Conservation (phyloP, 1,140 invertebrate genomes). For the Pseudomyrmex pallidus region DNA sequence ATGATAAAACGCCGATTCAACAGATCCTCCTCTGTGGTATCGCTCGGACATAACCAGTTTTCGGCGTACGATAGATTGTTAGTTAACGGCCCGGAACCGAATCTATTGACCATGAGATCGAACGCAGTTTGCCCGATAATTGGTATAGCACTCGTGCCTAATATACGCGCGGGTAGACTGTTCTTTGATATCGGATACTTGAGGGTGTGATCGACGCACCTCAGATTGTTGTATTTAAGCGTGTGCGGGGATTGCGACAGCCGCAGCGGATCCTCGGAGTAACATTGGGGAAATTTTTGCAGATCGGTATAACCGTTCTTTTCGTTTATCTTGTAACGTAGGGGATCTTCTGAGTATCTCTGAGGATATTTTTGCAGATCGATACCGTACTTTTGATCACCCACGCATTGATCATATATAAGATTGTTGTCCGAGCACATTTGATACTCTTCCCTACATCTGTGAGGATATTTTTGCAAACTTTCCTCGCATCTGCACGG, state of each 20-base stretch:
- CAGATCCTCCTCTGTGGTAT: constrained; percentile 76
- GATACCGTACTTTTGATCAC: constrained; percentile 75
- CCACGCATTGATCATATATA: constrained; percentile 75
- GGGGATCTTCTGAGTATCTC: constrained; percentile 77
- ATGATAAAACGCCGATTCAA: constrained; percentile 78
- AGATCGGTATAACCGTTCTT: constrained; percentile 74
- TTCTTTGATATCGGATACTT: constrained; percentile 77
- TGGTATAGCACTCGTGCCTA: constrained; percentile 78
- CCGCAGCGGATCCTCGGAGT: constrained; percentile 79
- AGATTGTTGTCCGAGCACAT: constrained; percentile 81
- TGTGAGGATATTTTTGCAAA: constrained; percentile 82
- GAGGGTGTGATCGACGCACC: constrained; percentile 76
- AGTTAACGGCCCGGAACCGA: constrained; percentile 79
- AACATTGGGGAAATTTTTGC: constrained; percentile 80
- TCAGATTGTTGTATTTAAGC: constrained; percentile 78
- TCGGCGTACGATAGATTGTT: constrained; percentile 74
- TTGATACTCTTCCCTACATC: constrained; percentile 81
- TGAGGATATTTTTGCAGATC: constrained; percentile 81
- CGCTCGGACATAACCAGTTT: constrained; percentile 70
- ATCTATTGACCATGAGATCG: constrained; percentile 81
- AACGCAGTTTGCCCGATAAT: constrained; percentile 82
- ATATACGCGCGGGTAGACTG: constrained; percentile 74
- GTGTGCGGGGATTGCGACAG: constrained; percentile 72
- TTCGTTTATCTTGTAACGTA: constrained; percentile 68
- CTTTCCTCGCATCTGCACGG: constrained; percentile 80